Conservation (phyloP, 2,797 vertebrate genomes). For the Eutrigla gurnardus region DNA sequence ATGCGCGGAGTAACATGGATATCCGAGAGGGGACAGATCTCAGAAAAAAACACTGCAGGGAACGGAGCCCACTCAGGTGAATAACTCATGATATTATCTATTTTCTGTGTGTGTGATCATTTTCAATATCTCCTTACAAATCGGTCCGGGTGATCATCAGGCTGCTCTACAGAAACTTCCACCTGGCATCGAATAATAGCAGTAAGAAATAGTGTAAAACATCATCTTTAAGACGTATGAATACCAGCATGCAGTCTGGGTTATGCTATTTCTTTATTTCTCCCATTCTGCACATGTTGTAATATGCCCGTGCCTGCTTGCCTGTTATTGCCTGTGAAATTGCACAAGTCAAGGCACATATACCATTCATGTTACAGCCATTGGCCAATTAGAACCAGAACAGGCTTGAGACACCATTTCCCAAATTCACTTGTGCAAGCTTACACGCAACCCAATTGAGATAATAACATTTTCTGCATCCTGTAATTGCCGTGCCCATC, state of each 20-base stretch:
- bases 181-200: background rate
- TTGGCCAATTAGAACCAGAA: conserved; percentile 10
- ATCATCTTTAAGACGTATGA: background rate
- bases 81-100: background rate
- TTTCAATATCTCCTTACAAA: background rate
- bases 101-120: background rate
- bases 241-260: background rate
- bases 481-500: conserved; percentile 45
- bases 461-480: conserved; percentile 22
- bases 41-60: conserved; percentile 37
- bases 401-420: conserved; percentile 12
- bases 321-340: background rate
- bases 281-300: background rate
- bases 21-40: conserved; percentile 66
- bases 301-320: background rate
- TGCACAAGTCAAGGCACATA: conserved; percentile 11
- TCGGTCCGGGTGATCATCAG: background rate
- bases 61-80: conserved; percentile 61
- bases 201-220: background rate
- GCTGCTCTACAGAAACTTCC: conserved; percentile 31
- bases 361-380: background rate
- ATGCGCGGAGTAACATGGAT: conserved; percentile 77
- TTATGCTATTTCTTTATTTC: background rate
- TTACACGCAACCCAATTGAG: conserved; percentile 11
- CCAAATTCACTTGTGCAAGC: conserved; percentile 23